Conservation (phyloP, 2,797 vertebrate genomes). For the Xyrichtys novacula region DNA sequence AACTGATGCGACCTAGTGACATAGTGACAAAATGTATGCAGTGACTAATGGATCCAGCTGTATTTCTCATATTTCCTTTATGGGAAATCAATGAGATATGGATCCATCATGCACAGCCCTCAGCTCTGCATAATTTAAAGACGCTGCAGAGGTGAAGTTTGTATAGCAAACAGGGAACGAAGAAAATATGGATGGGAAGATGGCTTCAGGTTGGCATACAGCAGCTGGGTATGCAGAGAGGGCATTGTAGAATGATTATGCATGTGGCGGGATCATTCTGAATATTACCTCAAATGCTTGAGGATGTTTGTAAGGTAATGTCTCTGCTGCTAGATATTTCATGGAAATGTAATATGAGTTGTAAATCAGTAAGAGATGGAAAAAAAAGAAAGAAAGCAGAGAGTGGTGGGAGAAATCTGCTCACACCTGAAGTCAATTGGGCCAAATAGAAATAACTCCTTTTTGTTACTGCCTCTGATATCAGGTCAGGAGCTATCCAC, state of each 20-base stretch:
- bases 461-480: conserved; percentile 48
- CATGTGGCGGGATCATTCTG: conserved; percentile 25
- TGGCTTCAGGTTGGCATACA: conserved; percentile 43
- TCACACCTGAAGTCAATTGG: conserved; percentile 46
- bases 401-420: conserved; percentile 25
- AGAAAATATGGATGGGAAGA: conserved; percentile 42
- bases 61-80: conserved; percentile 20
- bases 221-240: conserved; percentile 35
- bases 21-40: conserved; percentile 17
- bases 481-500: conserved; percentile 24
- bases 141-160: conserved; percentile 16
- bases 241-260: conserved; percentile 33
- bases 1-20: conserved; percentile 29
- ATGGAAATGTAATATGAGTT: conserved; percentile 50
- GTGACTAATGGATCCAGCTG: conserved; percentile 25
- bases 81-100: conserved; percentile 60
- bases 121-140: conserved; percentile 49
- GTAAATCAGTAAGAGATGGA: conserved; percentile 68
- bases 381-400: conserved; percentile 22
- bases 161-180: conserved; percentile 24
- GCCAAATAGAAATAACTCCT: conserved; percentile 59
- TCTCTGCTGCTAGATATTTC: conserved; percentile 40
- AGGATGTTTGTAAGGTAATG: conserved; percentile 34
- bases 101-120: conserved; percentile 32
- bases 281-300: conserved; percentile 33